Evolutionary conservation across 2,113 vertebrate genomes (phyloP), one percentile per base, ranked within the genome.

Genomic region (Cercocebus atys): DNA sequence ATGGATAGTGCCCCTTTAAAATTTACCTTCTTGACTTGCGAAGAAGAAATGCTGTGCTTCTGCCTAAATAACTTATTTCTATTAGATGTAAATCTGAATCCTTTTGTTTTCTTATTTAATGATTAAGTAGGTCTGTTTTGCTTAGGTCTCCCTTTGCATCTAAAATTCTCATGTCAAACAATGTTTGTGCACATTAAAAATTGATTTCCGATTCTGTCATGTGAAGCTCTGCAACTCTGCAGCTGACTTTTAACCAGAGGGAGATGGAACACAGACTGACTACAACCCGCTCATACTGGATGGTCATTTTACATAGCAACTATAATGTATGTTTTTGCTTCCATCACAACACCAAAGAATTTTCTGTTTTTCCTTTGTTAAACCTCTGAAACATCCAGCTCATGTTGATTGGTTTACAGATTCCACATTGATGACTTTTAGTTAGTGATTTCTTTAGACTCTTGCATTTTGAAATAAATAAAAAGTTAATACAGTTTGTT

Each of bases 381-480:
- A 88, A 72, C 66, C 64, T 96, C 82, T 55, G 55, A 96, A 96
- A 68, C 38, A 40, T 91, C 79, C 84, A 50, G 35, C 70, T 76
- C 55, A 38, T 45, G 83, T 90, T 40, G 90, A 93, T 97, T 78
- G 95, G 90, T 97, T 97, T 91, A 47, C 79, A 84, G 93, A 88
- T 80, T 95, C 64, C 84, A 75, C 93, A 82, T 88, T 97, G 95
- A 92, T 76, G 68, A 7, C 85, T 94, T 94, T 90, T 79, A 78
- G 64, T 75, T 88, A 90, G 50, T 86, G 93, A 86, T 96, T 82
- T 50, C 85, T 95, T 91, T 95, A 90, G 84, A 94, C 47, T 57
- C 81, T 93, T 93, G 22, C 18, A 35, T 96, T 96, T 96, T 70
- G 32, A 88, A 92, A 90, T 61, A 79, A 52, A 82, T 47, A 83